Evolutionary conservation across 2,113 vertebrate species (phyloP).

Genomic region (Crotophaga sulcirostris): DNA sequence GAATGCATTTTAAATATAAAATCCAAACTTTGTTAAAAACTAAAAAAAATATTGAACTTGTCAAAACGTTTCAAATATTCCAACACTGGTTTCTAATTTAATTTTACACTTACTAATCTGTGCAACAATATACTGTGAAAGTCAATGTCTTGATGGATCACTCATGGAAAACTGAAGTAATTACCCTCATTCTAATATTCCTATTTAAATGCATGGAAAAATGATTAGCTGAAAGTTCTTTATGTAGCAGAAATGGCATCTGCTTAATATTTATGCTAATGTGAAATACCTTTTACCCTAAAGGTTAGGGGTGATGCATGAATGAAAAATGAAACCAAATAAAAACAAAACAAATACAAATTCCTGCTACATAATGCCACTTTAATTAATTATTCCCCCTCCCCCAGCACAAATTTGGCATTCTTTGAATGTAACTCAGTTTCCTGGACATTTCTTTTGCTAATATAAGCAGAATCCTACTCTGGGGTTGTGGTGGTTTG

Average conservation of each 20-base stretch:
- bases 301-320: slow-evolving; percentile 78
- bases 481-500: background rate
- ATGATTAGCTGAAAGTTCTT: slow-evolving; percentile 84
- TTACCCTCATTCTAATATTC: slow-evolving; percentile 90
- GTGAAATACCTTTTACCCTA: slow-evolving; percentile 77
- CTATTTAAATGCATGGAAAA: slow-evolving; percentile 97
- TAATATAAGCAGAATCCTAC: background rate
- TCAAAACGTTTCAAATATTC: slow-evolving; percentile 41
- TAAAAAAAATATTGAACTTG: background rate
- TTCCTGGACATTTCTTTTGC: background rate
- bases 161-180: slow-evolving; percentile 82
- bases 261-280: slow-evolving; percentile 86
- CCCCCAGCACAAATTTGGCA: background rate
- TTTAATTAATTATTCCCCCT: background rate
- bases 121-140: slow-evolving; percentile 68
- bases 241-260: slow-evolving; percentile 77
- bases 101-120: slow-evolving; percentile 66
- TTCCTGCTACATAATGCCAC: background rate
- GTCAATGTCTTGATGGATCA: slow-evolving; percentile 78
- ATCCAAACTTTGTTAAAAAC: background rate
- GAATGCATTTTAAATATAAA: background rate
- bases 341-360: slow-evolving; percentile 20
- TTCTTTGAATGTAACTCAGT: background rate
- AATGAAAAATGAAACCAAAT: slow-evolving; percentile 70
- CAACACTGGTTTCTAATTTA: slow-evolving; percentile 49